Conservation (phyloP, 2,113 vertebrate species). For the Syngnathus scovelli region DNA sequence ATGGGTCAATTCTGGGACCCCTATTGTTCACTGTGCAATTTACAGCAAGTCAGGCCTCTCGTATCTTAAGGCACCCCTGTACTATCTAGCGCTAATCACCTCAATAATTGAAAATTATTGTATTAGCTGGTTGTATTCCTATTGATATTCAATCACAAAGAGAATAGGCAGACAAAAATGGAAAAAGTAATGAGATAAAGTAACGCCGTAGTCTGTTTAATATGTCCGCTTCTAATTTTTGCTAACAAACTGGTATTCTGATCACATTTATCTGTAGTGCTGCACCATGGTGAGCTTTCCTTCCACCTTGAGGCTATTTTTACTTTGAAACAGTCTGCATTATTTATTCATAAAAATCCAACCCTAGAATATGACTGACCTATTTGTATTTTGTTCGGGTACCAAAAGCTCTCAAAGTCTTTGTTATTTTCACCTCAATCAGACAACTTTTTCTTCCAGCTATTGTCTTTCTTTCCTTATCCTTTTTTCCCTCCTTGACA, state of each 20-base stretch:
- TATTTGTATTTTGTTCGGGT: slow-evolving; percentile 58
- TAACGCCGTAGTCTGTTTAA: too few relatives aligned
- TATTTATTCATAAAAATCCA: slow-evolving; percentile 59
- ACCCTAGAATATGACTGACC: slow-evolving; percentile 62
- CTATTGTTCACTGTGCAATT: background rate
- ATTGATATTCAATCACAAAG: background rate
- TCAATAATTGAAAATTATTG: background rate
- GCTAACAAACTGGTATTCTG: background rate
- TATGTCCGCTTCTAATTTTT: background rate
- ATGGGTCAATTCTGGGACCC: background rate
- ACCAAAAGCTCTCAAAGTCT: slow-evolving; percentile 35
- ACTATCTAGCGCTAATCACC: background rate
- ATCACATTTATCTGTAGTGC: background rate
- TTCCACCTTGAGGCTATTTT: slow-evolving; percentile 37
- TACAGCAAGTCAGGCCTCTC: background rate
- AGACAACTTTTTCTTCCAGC: slow-evolving; percentile 19
- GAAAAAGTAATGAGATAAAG: background rate
- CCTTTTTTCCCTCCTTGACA: slow-evolving; percentile 17
- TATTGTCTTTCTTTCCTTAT: background rate
- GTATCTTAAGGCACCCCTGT: background rate
- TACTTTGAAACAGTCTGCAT: slow-evolving; percentile 43
- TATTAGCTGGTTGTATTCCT: background rate
- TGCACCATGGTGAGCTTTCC: slow-evolving; percentile 11
- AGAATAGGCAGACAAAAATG: background rate
- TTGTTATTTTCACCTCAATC: slow-evolving; percentile 38